A percentile compares a stretch with the other conserved stretches of the same genome.
Conservation (phyloP, 2,797 vertebrate species). For the Gambelia wislizenii region DNA sequence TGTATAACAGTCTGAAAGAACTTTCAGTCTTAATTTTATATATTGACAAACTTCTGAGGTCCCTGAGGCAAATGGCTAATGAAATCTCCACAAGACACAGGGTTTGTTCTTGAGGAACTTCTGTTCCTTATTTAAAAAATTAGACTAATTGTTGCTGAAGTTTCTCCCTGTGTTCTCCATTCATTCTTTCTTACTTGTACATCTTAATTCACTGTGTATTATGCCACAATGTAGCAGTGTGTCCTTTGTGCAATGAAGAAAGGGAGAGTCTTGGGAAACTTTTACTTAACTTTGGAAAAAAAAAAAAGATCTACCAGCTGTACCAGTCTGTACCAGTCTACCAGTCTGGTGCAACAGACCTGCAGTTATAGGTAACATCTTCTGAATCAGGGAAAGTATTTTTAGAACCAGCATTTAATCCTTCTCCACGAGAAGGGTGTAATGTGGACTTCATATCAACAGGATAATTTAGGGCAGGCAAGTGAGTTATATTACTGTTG, state of each 20-base stretch:
- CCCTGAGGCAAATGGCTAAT: conserved; percentile 32
- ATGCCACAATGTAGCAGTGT: not conserved
- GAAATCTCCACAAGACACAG: conserved; percentile 20
- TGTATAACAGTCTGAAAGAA: not conserved
- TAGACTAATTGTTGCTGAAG: conserved; percentile 36
- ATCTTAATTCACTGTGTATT: conserved; percentile 21
- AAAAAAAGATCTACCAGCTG: no score
- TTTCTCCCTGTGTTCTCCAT: conserved; percentile 7
- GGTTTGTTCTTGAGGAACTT: conserved; percentile 33
- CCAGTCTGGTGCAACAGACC: not conserved
- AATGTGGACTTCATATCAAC: not conserved
- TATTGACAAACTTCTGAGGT: not conserved
- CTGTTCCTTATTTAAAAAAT: conserved; percentile 35
- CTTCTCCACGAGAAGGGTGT: not conserved
- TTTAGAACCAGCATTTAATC: not conserved
- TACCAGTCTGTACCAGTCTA: not conserved
- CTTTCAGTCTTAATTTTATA: conserved; percentile 12
- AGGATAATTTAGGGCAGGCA: no score
- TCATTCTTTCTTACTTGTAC: conserved; percentile 2
- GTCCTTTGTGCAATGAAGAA: not conserved
- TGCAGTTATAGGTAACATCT: not conserved
- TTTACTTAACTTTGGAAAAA: not conserved
- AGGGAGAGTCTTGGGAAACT: not conserved
- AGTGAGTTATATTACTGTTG: no score
- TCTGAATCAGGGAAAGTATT: not conserved